Evolutionary conservation across 2,888 invertebrate species (phyloP), one percentile per base, ranked within the genome.

Genomic region (Osedax frankpressi): DNA sequence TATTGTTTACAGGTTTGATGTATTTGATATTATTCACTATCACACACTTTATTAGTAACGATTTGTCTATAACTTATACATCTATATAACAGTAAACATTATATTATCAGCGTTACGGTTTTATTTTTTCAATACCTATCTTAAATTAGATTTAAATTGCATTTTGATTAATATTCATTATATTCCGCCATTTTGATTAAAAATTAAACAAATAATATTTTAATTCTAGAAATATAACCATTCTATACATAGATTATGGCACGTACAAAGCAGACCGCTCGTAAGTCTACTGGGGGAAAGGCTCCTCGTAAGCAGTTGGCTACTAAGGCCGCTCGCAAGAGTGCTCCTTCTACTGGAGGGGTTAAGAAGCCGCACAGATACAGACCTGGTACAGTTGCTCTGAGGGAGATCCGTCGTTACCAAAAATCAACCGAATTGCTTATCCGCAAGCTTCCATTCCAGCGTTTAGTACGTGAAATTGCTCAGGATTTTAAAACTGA

Each of bases 401-500:
- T 84, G 71, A 80, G 84, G 79, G 84, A 84, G 79, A 84, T 84
- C 79, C 79, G 84, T 74, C 79, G 84, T 74, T 84, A 84, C 79
- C 84, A 84, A 79, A 84, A 84, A 76, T 82, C 82, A 3, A 84
- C 84, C 30, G 84, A 84, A 77, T 78, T 84, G 78, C 79, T 84
- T 76, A 83, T 84, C 78, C 78, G 83, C 71, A 84, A 84, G 77
- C 78, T 84, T 75, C 84, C 84, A 77, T 84, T 84, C 81, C 84
- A 84, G 78, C 78, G 84, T 76, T 78, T 84, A 74, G 84, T 84
- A 26, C 78, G 84, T 78, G 84, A 84, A 81, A 84, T 84, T 79
- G 84, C 84, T 65, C 84, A 84, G 78, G 84, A 84, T 76, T 84
- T 84, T 80, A 84, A 84, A 76, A 84, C 84, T 73, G 84, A 84